Conservation (phyloP, 1,140 invertebrate species). For the Ylistrum balloti region DNA sequence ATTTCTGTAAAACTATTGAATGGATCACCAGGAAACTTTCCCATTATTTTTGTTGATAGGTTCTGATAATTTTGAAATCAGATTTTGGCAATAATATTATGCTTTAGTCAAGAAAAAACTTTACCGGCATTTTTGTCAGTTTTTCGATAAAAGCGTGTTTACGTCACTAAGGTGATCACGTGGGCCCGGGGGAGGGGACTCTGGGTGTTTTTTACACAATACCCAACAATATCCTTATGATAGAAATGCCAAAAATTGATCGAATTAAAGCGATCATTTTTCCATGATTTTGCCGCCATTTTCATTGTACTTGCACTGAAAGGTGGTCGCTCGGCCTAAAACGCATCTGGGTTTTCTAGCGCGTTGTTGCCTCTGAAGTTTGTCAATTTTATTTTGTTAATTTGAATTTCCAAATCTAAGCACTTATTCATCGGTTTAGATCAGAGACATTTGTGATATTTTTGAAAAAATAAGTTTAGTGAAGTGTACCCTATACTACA, state of each 20-base stretch:
- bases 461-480: too few relatives aligned
- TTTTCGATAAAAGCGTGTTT: conserved; percentile 20
- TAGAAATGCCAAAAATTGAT: background rate
- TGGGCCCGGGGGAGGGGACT: conserved; percentile 19
- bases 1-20: conserved; percentile 25
- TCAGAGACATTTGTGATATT: too few relatives aligned
- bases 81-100: background rate
- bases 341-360: background rate
- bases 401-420: too few relatives aligned
- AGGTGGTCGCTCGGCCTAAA: background rate
- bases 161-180: conserved; percentile 32
- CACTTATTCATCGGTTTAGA: too few relatives aligned
- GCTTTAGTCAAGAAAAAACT: background rate
- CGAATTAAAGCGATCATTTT: background rate
- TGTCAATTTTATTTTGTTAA: background rate
- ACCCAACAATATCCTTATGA: conserved; percentile 1
- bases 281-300: background rate
- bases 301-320: background rate
- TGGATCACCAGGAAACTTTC: conserved; percentile 4
- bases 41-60: background rate
- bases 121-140: conserved; percentile 17
- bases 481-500: too few relatives aligned
- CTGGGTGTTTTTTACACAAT: background rate
- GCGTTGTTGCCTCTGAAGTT: background rate
- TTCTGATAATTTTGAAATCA: background rate